phyloP scores from a whole-genome alignment of 30 jellyfish, hydroid and myxozoan genomes.

The Aurelia sp. region DNA sequence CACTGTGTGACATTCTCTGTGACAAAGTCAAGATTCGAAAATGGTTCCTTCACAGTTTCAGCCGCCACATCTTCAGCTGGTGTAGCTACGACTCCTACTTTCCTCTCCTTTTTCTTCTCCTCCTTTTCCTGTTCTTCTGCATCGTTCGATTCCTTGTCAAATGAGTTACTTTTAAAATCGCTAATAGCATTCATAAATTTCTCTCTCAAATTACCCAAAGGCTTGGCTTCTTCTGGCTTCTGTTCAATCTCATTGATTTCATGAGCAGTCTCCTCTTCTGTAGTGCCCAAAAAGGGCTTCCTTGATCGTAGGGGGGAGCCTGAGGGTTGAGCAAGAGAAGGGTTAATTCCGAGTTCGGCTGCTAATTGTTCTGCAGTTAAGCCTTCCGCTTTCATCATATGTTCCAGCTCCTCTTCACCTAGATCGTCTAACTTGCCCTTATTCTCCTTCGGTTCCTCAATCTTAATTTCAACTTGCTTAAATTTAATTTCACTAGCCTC shows the following conservation, averaged over 20 bases:
- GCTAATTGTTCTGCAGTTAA: slow-evolving; percentile 84
- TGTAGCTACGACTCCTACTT: slow-evolving; percentile 34
- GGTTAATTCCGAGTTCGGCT: slow-evolving; percentile 75
- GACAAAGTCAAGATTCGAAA: slow-evolving; percentile 79
- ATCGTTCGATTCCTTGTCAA: slow-evolving; percentile 27
- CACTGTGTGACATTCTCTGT: slow-evolving; percentile 78
- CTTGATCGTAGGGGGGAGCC: slow-evolving; percentile 57
- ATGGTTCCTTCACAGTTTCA: slow-evolving; percentile 22
- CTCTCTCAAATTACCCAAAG: slow-evolving; percentile 46
- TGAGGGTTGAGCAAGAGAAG: slow-evolving; percentile 62
- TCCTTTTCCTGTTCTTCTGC: slow-evolving; percentile 6
- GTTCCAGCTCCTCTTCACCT: slow-evolving; percentile 71
- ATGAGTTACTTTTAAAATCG: slow-evolving; percentile 50
- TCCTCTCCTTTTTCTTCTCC: slow-evolving; percentile 8
- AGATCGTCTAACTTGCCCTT: slow-evolving; percentile 28
- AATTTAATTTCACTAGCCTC: slow-evolving; percentile 1
- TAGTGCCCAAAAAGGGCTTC: slow-evolving; percentile 61
- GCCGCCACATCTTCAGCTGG: neutral
- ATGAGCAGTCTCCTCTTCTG: slow-evolving; percentile 48
- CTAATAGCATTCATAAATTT: slow-evolving; percentile 57
- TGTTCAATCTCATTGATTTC: slow-evolving; percentile 45
- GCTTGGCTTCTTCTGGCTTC: slow-evolving; percentile 28
- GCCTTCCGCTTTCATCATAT: slow-evolving; percentile 76
- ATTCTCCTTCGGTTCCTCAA: slow-evolving; percentile 10
- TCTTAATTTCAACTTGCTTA: neutral